Evolutionary conservation across 2,888 invertebrate species (phyloP).

Genomic region (Marronus borbonicus): DNA sequence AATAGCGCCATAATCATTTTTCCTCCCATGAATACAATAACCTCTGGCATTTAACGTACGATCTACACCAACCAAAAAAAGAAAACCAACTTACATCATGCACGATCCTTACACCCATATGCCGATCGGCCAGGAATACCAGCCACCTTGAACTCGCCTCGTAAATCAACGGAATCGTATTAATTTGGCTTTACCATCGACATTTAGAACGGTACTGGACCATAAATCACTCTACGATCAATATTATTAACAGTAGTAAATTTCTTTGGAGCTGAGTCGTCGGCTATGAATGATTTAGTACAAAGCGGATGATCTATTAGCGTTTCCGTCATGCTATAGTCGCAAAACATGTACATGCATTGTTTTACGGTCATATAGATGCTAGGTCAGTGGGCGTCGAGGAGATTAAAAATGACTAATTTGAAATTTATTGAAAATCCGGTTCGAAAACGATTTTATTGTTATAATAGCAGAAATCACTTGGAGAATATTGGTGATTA

Average conservation of each 20-base stretch:
- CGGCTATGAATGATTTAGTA: slow-evolving; percentile 14
- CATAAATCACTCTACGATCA: slow-evolving; percentile 24
- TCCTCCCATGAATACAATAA: too few relatives aligned
- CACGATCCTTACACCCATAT: too few relatives aligned
- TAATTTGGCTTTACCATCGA: slow-evolving; percentile 16
- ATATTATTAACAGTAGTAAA: slow-evolving; percentile 22
- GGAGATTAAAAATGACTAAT: background rate
- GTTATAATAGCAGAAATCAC: too few relatives aligned
- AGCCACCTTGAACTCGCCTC: background rate
- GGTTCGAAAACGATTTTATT: background rate
- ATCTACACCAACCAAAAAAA: too few relatives aligned
- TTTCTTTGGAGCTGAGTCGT: slow-evolving; percentile 8
- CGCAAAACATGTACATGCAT: background rate
- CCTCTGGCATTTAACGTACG: too few relatives aligned
- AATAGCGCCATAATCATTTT: too few relatives aligned
- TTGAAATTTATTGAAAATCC: background rate
- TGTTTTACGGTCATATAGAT: background rate
- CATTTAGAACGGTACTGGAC: slow-evolving; percentile 14
- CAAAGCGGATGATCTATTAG: slow-evolving; percentile 10
- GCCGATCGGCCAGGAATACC: too few relatives aligned
- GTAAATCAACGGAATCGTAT: slow-evolving; percentile 13
- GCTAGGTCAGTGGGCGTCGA: background rate
- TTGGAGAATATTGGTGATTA: too few relatives aligned
- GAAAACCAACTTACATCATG: too few relatives aligned
- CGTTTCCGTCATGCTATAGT: slow-evolving; percentile 6